Conservation (phyloP, 2,797 vertebrate genomes). For the Falco berigora region DNA sequence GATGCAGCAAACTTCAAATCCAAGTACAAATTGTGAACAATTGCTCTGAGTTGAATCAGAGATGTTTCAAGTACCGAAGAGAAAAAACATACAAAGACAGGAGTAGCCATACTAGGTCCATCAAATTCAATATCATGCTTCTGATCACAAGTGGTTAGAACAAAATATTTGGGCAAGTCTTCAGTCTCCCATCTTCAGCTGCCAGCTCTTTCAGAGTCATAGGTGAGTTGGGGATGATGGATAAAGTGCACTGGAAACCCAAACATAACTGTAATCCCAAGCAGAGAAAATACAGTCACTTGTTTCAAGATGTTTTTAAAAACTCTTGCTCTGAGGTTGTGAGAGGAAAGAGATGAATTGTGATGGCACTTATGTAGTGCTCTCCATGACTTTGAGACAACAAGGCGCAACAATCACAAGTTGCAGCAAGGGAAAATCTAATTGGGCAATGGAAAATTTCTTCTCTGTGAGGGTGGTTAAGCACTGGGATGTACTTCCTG, state of each 20-base stretch:
- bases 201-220: not conserved
- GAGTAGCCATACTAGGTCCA: not conserved
- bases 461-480: not conserved
- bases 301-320: not conserved
- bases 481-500: not conserved
- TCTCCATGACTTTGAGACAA: not conserved
- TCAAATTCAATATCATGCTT: not conserved
- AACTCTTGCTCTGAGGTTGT: not conserved
- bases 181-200: not conserved
- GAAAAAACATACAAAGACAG: not conserved
- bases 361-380: not conserved
- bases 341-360: not conserved
- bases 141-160: not conserved
- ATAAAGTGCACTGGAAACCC: not conserved
- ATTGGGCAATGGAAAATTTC: not conserved
- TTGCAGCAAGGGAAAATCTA: constrained; percentile 2
- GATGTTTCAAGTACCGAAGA: not conserved
- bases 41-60: not conserved
- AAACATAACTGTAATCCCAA: not conserved
- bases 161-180: not conserved
- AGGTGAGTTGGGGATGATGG: not conserved
- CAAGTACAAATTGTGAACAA: not conserved
- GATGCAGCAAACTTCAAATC: not conserved
- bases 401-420: not conserved
- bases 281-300: not conserved